Conservation (phyloP, 2,888 invertebrate species). For the Tachina lurida region DNA sequence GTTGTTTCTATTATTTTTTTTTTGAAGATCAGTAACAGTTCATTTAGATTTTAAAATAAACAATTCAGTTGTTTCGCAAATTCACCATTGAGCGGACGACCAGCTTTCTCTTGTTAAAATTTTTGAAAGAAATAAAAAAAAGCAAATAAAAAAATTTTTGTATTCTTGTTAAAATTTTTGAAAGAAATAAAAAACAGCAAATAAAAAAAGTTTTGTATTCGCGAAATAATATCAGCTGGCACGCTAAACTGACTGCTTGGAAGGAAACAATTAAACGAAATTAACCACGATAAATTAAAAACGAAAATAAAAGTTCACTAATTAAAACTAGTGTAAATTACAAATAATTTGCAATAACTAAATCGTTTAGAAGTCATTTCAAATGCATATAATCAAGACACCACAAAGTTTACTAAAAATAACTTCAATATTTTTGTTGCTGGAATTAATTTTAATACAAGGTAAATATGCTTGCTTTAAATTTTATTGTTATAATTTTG, state of each 20-base stretch:
- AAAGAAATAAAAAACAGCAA: background rate
- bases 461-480: slow-evolving; percentile 33
- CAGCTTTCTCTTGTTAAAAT: slow-evolving; percentile 1
- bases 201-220: background rate
- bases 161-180: slow-evolving; percentile 2
- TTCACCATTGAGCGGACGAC: slow-evolving; percentile 75
- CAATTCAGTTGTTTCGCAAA: slow-evolving; percentile 73
- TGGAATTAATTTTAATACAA: slow-evolving; percentile 36
- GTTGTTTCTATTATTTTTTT: slow-evolving; percentile 4
- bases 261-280: background rate
- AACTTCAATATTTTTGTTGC: slow-evolving; percentile 35
- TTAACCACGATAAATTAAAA: background rate
- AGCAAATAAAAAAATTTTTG: background rate
- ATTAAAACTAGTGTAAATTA: slow-evolving; percentile 42
- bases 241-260: slow-evolving; percentile 62
- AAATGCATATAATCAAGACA: slow-evolving; percentile 26
- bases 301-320: slow-evolving; percentile 27
- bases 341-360: slow-evolving; percentile 11
- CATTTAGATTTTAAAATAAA: slow-evolving; percentile 42
- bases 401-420: slow-evolving; percentile 12
- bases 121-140: background rate
- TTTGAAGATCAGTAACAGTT: background rate
- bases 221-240: slow-evolving; percentile 32
- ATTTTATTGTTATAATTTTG: background rate
- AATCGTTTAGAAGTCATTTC: background rate